Base-by-base conservation (phyloP, 2,888 invertebrate species). In the Polydrusus tereticollis region DNA sequence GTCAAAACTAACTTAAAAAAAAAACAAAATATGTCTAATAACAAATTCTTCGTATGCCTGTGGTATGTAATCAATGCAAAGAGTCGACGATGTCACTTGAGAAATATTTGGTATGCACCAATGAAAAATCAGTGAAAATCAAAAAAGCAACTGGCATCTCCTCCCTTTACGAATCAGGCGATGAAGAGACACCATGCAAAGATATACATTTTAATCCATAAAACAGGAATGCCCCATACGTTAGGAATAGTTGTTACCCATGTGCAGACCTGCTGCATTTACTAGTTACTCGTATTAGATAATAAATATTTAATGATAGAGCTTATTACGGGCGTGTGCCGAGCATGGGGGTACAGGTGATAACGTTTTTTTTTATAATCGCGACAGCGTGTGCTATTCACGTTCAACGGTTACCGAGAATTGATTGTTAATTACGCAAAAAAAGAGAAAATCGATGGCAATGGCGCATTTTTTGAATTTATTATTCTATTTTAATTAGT, bases 311-410 rank as follows among this genome's bases (percentile, higher is more conserved):
- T 80, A 81, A 81, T 80, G 78, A 79, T 78, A 77, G 74, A 78
- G 77, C 78, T 77, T 78, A 79, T 81, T 78, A 70, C 78, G 73
- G 79, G 75, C 82, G 81, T 82, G 82, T 81, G 81, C 78, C 78
- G 73, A 71, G 76, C 52, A 81, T 82, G 82, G 69, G 82, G 82
- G 82, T 82, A 82, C 82, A 82, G 82, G 82, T 82, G 82, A 81
- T 81, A 81, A 77, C 68, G 77, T 77, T 81, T 75, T 62, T 50
- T 21, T 75, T 65, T 50, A n/a, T 21, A 45, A 45, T 62, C 45
- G 21, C 36, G n/a, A 58, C 58, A 18, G 38, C 58, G 58, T 69
- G 68, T 62, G 68, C 62, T 69, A 68, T 68, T 60, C 50, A 60
- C 50, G 26, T 62, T 55, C 68, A 62, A 62, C 68, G 68, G 60